Evolutionary conservation across 1,140 invertebrate genomes (phyloP).

Genomic region (Drosophila funebris): DNA sequence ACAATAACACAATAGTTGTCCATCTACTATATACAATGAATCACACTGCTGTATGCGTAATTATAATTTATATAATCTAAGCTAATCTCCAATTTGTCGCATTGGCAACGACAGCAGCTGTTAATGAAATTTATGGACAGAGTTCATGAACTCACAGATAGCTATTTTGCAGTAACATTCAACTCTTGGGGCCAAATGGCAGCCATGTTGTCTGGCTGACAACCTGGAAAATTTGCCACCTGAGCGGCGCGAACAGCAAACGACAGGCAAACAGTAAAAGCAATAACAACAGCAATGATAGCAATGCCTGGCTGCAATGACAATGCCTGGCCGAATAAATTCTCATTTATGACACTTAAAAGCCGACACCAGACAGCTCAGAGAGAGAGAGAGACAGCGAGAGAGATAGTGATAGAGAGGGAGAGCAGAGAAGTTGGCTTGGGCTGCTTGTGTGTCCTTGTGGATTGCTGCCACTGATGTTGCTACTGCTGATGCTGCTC

Average conservation of each 20-base stretch:
- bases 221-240: constrained; percentile 70
- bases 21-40: not conserved
- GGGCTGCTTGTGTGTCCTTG: constrained; percentile 8
- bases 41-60: constrained; percentile 64
- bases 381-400: not conserved
- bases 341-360: constrained; percentile 81
- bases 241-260: constrained; percentile 51
- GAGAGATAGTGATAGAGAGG: not conserved
- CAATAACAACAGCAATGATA: constrained; percentile 26
- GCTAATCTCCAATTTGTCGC: constrained; percentile 64
- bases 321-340: constrained; percentile 78
- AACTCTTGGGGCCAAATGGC: constrained; percentile 31
- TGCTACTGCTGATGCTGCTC: constrained; percentile 21
- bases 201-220: constrained; percentile 26
- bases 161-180: constrained; percentile 26
- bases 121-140: constrained; percentile 78
- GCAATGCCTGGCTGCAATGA: constrained; percentile 53
- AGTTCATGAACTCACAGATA: constrained; percentile 66
- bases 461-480: constrained; percentile 7
- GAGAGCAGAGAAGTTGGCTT: not conserved
- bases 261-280: constrained; percentile 24
- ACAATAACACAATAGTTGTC: constrained; percentile 17
- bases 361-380: constrained; percentile 50
- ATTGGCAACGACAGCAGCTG: constrained; percentile 50
- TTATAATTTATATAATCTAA: constrained; percentile 75